phyloP scores from a whole-genome alignment of 2,888 invertebrate genomes.

The Melieria picta region DNA sequence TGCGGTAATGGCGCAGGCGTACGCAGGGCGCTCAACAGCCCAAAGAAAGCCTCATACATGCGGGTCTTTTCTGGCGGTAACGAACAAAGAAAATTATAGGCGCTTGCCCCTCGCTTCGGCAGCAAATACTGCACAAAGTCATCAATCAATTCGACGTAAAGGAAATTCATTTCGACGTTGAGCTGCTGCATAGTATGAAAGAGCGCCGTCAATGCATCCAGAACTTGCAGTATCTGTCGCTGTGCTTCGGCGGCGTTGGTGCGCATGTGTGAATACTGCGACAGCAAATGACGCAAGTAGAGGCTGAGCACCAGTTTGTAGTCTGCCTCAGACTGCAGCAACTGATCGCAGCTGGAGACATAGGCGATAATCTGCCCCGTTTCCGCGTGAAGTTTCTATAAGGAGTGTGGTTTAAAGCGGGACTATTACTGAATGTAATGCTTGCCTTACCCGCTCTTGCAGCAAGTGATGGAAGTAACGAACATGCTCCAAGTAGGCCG shows the following conservation, averaged over 20 bases:
- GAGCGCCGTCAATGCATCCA: slow-evolving; percentile 46
- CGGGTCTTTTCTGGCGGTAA: slow-evolving; percentile 37
- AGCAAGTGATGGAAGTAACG: slow-evolving; percentile 51
- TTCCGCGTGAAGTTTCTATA: slow-evolving; percentile 45
- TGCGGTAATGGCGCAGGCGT: slow-evolving; percentile 11
- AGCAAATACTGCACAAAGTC: slow-evolving; percentile 46
- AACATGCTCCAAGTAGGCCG: slow-evolving; percentile 46
- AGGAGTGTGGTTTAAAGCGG: too few relatives aligned
- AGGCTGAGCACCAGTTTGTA: slow-evolving; percentile 48
- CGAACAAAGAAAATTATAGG: slow-evolving; percentile 43
- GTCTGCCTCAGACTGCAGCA: slow-evolving; percentile 47
- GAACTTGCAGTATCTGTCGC: slow-evolving; percentile 31
- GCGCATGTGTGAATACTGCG: slow-evolving; percentile 40
- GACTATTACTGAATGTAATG: not conserved
- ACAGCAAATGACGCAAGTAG: slow-evolving; percentile 47
- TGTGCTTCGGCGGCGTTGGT: slow-evolving; percentile 10
- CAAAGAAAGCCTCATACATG: slow-evolving; percentile 28
- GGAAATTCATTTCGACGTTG: slow-evolving; percentile 37
- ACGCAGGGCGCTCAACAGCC: slow-evolving; percentile 2
- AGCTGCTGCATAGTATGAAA: slow-evolving; percentile 47
- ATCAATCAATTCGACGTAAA: slow-evolving; percentile 43
- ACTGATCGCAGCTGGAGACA: slow-evolving; percentile 42
- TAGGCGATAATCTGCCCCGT: slow-evolving; percentile 47
- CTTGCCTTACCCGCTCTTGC: too few relatives aligned
- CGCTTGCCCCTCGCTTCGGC: slow-evolving; percentile 39